These are phyloP conservation scores for Catocala nupta DNA, from an alignment of 2,888 invertebrate species.

Conservation along the genomic window DNA sequence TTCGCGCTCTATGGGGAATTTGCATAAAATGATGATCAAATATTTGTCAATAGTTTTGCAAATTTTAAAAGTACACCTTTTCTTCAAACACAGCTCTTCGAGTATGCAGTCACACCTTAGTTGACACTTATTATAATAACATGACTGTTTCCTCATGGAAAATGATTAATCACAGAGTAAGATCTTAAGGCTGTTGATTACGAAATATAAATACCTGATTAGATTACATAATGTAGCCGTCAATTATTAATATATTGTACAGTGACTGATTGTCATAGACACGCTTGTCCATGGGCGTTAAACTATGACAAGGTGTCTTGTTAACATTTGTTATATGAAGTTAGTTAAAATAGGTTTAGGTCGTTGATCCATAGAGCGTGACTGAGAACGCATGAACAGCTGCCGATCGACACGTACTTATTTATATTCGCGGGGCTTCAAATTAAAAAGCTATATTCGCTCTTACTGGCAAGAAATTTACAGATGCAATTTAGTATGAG, in stretches of 20 bases:
- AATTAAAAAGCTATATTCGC: no score
- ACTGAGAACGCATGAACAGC: no score
- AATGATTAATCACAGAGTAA: constrained; percentile 43
- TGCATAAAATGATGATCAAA: constrained; percentile 22
- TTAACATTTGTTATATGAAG: no score
- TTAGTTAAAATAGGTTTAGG: no score
- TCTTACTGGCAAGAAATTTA: no score
- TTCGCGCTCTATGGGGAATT: constrained; percentile 2
- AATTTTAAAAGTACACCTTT: constrained; percentile 9
- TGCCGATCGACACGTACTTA: no score
- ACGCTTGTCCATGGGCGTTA: no score
- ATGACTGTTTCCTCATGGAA: constrained; percentile 31
- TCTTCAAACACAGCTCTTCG: constrained; percentile 6
- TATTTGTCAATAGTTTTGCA: constrained; percentile 23
- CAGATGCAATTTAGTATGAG: no score
- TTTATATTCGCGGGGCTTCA: no score
- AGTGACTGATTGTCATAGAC: constrained; percentile 43
- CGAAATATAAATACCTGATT: constrained; percentile 34
- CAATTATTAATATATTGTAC: constrained; percentile 30
- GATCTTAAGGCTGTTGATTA: constrained; percentile 33
- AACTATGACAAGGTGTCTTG: not conserved
- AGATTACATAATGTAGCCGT: constrained; percentile 24
- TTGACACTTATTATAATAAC: constrained; percentile 22
- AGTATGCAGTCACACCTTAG: constrained; percentile 20
- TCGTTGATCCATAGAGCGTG: no score